Evolutionary conservation across 2,888 invertebrate genomes (phyloP).

Genomic region (Linnaemya vulpina): DNA sequence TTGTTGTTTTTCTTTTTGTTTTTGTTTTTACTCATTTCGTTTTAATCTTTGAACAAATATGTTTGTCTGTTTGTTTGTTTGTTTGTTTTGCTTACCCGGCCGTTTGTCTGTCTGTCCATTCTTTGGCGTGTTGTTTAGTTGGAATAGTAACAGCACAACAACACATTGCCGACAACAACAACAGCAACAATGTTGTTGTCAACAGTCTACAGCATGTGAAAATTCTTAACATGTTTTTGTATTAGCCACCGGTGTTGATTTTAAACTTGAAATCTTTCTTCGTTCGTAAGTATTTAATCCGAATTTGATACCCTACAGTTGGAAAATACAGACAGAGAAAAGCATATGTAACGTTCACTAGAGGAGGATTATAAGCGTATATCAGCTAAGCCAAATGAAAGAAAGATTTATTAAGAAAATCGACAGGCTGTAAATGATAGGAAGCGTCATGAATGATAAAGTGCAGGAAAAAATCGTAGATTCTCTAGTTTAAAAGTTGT

Average conservation of each 20-base stretch:
- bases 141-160: conserved; percentile 39
- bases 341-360: too few species aligned
- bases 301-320: conserved; percentile 31
- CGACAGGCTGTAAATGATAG: too few species aligned
- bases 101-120: conserved; percentile 14
- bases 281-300: conserved; percentile 21
- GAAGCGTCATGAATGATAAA: too few species aligned
- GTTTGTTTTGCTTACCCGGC: neutral
- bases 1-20: conserved; percentile 5
- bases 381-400: too few species aligned
- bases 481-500: too few species aligned
- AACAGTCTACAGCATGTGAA: conserved; percentile 77
- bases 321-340: too few species aligned
- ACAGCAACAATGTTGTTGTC: conserved; percentile 67
- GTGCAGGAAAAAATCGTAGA: too few species aligned
- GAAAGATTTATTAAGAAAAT: too few species aligned
- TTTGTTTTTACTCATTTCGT: too few species aligned
- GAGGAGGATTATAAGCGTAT: too few species aligned
- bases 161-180: conserved; percentile 45
- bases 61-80: conserved; percentile 33
- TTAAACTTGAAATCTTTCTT: conserved; percentile 65
- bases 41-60: conserved; percentile 42
- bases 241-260: conserved; percentile 75
- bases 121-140: conserved; percentile 28
- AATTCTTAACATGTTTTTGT: conserved; percentile 79